These are phyloP conservation scores for Aurelia coerulea DNA, from an alignment of 30 jellyfish, hydroid and myxozoan genomes.

Conservation along the genomic window DNA sequence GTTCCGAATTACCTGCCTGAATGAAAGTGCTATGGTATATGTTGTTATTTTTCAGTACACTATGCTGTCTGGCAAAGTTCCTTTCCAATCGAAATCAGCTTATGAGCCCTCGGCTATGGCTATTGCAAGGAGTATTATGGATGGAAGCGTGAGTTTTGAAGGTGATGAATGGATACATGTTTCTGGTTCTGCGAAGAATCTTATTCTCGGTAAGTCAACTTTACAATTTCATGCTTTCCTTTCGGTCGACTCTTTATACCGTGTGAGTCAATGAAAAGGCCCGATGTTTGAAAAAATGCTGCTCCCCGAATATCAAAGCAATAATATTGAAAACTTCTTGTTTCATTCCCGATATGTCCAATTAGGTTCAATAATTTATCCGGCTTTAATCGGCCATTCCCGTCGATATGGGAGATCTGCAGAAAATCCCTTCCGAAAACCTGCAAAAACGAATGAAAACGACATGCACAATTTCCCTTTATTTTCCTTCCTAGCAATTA, in stretches of 20 bases:
- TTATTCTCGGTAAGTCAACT: constrained; percentile 78
- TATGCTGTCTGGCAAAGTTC: constrained; percentile 96
- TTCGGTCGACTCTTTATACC: not conserved
- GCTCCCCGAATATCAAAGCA: no score
- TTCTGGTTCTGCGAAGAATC: constrained; percentile 87
- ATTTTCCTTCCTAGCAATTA: no score
- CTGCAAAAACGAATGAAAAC: no score
- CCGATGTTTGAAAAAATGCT: no score
- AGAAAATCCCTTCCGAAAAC: no score
- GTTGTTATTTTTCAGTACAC: constrained; percentile 77
- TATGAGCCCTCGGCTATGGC: constrained; percentile 78
- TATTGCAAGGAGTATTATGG: constrained; percentile 89
- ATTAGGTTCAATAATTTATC: no score
- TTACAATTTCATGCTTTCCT: not conserved
- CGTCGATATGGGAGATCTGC: no score
- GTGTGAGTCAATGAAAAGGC: not conserved
- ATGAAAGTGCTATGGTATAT: not conserved
- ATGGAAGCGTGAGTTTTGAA: constrained; percentile 86
- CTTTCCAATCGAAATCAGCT: constrained; percentile 82
- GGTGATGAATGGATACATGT: constrained; percentile 91
- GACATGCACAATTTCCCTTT: no score
- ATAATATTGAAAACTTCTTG: no score
- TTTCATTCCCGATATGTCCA: no score
- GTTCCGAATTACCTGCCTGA: not conserved
- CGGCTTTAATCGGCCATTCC: no score